These are phyloP conservation scores for Perccottus glenii DNA, from an alignment of 2,113 vertebrate genomes.

Conservation along the genomic window DNA sequence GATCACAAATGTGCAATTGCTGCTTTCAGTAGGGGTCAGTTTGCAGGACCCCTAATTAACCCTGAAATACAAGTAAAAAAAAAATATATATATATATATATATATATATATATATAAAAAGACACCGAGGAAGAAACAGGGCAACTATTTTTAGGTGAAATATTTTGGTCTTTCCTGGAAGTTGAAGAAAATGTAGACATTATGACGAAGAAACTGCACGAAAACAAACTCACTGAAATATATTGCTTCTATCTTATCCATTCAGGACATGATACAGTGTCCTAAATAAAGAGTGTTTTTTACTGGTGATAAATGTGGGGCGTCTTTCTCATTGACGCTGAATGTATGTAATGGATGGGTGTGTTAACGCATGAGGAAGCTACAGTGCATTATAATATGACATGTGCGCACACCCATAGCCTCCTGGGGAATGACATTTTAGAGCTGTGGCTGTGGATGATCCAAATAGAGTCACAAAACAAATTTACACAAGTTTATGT, in stretches of 20 bases:
- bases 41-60: neutral
- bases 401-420: slow-evolving; percentile 14
- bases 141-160: slow-evolving; percentile 21
- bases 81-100: neutral
- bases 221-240: slow-evolving; percentile 3
- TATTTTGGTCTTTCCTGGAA: slow-evolving; percentile 42
- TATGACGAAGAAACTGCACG: neutral
- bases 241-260: slow-evolving; percentile 21
- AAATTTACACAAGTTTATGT: neutral
- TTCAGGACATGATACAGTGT: slow-evolving; percentile 7
- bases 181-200: neutral
- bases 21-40: neutral
- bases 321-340: slow-evolving; percentile 11
- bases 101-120: no score
- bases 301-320: slow-evolving; percentile 1
- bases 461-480: neutral
- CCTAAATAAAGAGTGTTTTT: neutral
- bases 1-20: no score
- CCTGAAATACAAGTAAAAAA: neutral
- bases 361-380: slow-evolving; percentile 44
- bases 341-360: slow-evolving; percentile 40
- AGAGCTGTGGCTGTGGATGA: slow-evolving; percentile 14
- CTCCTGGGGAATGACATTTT: slow-evolving; percentile 7
- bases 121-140: neutral
- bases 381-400: slow-evolving; percentile 31